Evolutionary conservation across 2,113 vertebrate genomes (phyloP).

Genomic region (Oncorhynchus masou): DNA sequence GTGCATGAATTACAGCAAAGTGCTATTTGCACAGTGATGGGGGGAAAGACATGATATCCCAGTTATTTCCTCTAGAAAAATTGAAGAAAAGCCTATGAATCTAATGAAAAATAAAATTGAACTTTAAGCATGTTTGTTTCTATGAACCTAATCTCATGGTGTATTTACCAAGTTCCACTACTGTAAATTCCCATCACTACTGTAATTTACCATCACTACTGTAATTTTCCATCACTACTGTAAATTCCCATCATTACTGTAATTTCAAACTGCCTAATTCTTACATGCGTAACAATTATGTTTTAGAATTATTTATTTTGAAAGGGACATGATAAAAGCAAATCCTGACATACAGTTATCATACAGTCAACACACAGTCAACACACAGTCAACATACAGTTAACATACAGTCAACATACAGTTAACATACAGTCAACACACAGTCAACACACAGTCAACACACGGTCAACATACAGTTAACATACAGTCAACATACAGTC

Average conservation of each 20-base stretch:
- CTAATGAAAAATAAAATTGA: slow-evolving; percentile 24
- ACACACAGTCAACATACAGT: neutral
- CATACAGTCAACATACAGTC: too few species aligned
- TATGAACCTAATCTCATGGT: slow-evolving; percentile 20
- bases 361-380: too few species aligned
- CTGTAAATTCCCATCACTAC: neutral
- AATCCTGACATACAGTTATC: neutral
- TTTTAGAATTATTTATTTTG: slow-evolving; percentile 8
- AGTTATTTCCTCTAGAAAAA: slow-evolving; percentile 21
- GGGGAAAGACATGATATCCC: neutral
- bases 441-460: too few species aligned
- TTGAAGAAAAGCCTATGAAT: slow-evolving; percentile 35
- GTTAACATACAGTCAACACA: too few species aligned
- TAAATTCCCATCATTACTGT: neutral
- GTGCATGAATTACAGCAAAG: slow-evolving; percentile 40
- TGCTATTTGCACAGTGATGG: slow-evolving; percentile 1
- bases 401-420: too few species aligned
- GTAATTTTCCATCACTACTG: too few species aligned
- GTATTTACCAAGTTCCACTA: slow-evolving; percentile 13
- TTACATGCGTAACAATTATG: slow-evolving; percentile 7
- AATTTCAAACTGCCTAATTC: slow-evolving; percentile 13
- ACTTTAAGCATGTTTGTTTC: slow-evolving; percentile 9
- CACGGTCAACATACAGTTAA: too few species aligned
- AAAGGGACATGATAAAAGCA: neutral
- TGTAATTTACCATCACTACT: too few species aligned